Evolutionary conservation across 2,888 invertebrate species (phyloP).

Genomic region (Seira ritae): DNA sequence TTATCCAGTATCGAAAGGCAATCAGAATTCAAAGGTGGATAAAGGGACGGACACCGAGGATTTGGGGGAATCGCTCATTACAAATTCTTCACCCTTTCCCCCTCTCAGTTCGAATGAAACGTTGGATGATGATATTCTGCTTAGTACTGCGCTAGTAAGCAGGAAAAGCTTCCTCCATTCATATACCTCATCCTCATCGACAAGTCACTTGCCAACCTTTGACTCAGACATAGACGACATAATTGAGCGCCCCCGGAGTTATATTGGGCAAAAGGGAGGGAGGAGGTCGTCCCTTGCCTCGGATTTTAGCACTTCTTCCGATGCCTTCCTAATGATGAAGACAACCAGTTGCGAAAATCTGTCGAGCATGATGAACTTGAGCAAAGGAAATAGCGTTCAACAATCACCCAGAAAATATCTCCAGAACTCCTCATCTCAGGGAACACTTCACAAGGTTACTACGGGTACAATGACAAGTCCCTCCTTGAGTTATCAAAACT

Average conservation of each 20-base stretch:
- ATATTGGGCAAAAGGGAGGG: not conserved
- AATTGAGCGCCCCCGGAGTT: not conserved
- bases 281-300: not conserved
- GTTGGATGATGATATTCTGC: too few species aligned
- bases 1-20: not conserved
- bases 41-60: conserved; percentile 70
- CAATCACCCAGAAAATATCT: too few species aligned
- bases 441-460: conserved; percentile 42
- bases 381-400: too few species aligned
- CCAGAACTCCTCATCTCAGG: too few species aligned
- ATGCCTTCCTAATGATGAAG: conserved; percentile 49
- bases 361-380: conserved; percentile 35
- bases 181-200: not conserved
- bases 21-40: conserved; percentile 47
- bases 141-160: too few species aligned
- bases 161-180: conserved; percentile 27
- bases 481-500: conserved; percentile 9
- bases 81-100: not conserved
- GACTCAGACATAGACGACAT: too few species aligned
- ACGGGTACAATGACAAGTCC: conserved; percentile 17
- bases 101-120: too few species aligned
- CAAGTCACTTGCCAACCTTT: not conserved
- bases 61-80: conserved; percentile 41
- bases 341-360: conserved; percentile 71
- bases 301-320: not conserved